phyloP scores from a whole-genome alignment of 2,888 invertebrate genomes.

The Agapostemon virescens region DNA sequence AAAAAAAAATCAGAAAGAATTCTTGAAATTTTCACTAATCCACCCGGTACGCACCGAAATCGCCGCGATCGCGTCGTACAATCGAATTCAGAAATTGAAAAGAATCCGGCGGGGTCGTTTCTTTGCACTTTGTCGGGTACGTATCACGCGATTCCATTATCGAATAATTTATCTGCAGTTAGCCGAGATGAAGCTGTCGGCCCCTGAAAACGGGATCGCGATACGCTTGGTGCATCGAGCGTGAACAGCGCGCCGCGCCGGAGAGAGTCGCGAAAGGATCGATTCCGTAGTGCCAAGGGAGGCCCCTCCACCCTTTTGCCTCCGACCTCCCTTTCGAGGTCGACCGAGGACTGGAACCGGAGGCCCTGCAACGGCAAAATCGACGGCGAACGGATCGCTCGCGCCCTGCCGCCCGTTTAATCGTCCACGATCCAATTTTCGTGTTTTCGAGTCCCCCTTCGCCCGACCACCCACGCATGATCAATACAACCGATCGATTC shows the following conservation, averaged over 20 bases:
- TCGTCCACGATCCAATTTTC: conserved; percentile 46
- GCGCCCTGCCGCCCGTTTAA: conserved; percentile 37
- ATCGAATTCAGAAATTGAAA: conserved; percentile 27
- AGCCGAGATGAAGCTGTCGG: conserved; percentile 46
- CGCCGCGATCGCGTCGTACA: too few relatives aligned
- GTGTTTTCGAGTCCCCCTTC: background rate
- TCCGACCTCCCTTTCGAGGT: conserved; percentile 18
- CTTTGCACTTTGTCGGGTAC: background rate
- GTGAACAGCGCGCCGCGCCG: conserved; percentile 38
- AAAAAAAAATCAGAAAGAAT: background rate
- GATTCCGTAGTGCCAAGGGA: conserved; percentile 60
- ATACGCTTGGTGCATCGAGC: conserved; percentile 43
- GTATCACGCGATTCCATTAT: conserved; percentile 39
- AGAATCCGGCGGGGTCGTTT: conserved; percentile 11
- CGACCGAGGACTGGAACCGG: conserved; percentile 27
- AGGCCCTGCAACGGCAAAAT: conserved; percentile 46
- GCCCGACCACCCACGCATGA: conserved; percentile 13
- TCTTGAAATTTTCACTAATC: background rate
- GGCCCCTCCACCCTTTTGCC: conserved; percentile 23
- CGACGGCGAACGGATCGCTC: conserved; percentile 28
- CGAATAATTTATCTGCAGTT: conserved; percentile 54
- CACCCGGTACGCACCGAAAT: background rate
- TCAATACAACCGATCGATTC: conserved; percentile 39
- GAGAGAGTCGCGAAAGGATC: conserved; percentile 56
- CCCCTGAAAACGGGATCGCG: conserved; percentile 44